These are phyloP conservation scores for Amblyjoppa fuscipennis DNA, from an alignment of 2,888 invertebrate genomes.

Conservation along the genomic window DNA sequence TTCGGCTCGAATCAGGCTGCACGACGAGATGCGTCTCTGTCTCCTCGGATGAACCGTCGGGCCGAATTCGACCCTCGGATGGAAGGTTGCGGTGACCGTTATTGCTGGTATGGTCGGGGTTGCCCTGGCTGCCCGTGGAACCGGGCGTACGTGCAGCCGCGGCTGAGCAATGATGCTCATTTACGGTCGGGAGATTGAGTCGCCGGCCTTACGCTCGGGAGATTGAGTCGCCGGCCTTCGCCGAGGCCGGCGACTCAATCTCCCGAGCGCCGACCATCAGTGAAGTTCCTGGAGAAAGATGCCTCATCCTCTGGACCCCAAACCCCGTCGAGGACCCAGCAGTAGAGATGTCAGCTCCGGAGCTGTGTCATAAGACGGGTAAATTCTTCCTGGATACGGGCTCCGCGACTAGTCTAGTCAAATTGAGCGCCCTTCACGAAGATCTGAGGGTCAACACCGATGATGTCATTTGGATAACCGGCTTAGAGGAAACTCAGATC, in stretches of 20 bases:
- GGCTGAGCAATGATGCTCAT: not conserved
- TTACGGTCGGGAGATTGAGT: not conserved
- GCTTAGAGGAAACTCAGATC: constrained; percentile 10
- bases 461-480: not conserved
- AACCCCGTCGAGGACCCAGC: too few relatives aligned
- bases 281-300: too few relatives aligned
- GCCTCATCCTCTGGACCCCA: too few relatives aligned
- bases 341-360: too few relatives aligned
- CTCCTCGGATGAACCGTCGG: too few relatives aligned
- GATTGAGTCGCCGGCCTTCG: too few relatives aligned
- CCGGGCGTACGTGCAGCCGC: too few relatives aligned
- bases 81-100: not conserved
- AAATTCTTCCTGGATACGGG: not conserved
- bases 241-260: too few relatives aligned
- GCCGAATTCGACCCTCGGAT: too few relatives aligned
- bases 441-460: not conserved
- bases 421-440: constrained; percentile 6
- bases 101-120: not conserved
- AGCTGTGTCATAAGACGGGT: too few relatives aligned
- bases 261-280: too few relatives aligned
- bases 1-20: not conserved
- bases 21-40: not conserved
- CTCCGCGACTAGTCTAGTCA: constrained; percentile 19
- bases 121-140: not conserved
- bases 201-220: too few relatives aligned